Percentiles rank a stretch among this genome's conserved stretches.
Conservation (phyloP, 2,797 vertebrate genomes). For the Limosa lapponica region DNA sequence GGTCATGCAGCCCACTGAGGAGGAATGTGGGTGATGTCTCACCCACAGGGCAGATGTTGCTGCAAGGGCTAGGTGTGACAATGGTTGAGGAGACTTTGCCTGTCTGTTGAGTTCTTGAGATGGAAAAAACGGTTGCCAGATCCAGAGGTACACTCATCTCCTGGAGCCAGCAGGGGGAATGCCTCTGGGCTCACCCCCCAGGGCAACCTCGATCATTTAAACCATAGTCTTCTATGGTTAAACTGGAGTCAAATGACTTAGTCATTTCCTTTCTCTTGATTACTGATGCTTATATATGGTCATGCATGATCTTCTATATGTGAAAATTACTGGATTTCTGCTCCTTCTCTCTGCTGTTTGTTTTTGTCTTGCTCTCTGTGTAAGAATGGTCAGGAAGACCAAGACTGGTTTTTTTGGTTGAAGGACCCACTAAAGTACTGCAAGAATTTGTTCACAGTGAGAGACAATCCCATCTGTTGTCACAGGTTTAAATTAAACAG, state of each 20-base stretch:
- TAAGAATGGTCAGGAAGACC: background rate
- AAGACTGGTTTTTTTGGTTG: background rate
- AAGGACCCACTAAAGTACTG: background rate
- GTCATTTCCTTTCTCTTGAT: background rate
- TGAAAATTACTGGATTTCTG: background rate
- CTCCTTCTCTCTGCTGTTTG: background rate
- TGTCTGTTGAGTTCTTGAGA: background rate
- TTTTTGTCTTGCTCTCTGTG: background rate
- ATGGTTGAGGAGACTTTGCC: background rate
- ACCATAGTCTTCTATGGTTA: background rate
- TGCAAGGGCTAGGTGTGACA: background rate
- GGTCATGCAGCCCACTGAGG: background rate
- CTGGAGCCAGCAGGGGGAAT: background rate
- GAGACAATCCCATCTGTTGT: background rate
- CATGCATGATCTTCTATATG: background rate
- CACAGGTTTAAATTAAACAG: background rate
- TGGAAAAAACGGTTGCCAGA: background rate
- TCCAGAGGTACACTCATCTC: fast-evolving
- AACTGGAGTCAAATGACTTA: background rate
- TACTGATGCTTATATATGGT: background rate
- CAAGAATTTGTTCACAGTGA: background rate
- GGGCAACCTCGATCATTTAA: background rate
- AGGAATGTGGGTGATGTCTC: background rate
- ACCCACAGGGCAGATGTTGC: background rate
- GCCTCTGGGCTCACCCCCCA: background rate